Base-by-base conservation (phyloP, 2,888 invertebrate species). In the Diarsia mendica region DNA sequence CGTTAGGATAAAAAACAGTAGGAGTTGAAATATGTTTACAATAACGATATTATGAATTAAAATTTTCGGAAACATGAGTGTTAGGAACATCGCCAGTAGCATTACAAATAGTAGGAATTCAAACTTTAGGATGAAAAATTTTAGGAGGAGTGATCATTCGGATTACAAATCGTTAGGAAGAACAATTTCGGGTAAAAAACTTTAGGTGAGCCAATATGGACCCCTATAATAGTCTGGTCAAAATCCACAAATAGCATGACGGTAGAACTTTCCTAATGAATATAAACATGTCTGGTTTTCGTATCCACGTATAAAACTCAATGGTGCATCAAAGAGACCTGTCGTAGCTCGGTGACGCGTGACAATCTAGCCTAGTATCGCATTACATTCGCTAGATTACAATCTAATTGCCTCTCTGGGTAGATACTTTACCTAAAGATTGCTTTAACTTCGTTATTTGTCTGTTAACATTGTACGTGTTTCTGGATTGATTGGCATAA, bases 321-420 rank as follows among this genome's bases (percentile, higher is more conserved):
- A 75, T 83, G 67, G 74, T 79, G 83, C 83, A 75, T 83, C 74
- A 79, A 83, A 79, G 39, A 68, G 80, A 68, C 79, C 58, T 69
- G 83, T 79, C 67, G 39, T 33, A 39, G 33, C 48, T 60, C 55
- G 2, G 53, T 10, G 70, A 65, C 55, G 71, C 83, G 71, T 82
- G 75, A 71, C 79, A 75, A 48, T 66, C 28, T 48, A 28, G 49
- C 15, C 51, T 68, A 5, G 18, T 53, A 13, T 70, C 33, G 18
- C 13, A 70, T 75, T 65, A 75, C 67, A 71, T 65, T 66, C 13
- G 20, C 33, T 58, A 67, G 13, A 71, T 80, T 28, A 67, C 63
- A 53, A 67, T 72, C 49, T 72, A 72, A 72, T 66, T 77, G 39
- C 61, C 61, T 77, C n/a, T 39, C 61, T 63, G n/a, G 44, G n/a